phyloP scores from a whole-genome alignment of 53 echinoderm and acorn worm species.

The Antedon mediterranea region DNA sequence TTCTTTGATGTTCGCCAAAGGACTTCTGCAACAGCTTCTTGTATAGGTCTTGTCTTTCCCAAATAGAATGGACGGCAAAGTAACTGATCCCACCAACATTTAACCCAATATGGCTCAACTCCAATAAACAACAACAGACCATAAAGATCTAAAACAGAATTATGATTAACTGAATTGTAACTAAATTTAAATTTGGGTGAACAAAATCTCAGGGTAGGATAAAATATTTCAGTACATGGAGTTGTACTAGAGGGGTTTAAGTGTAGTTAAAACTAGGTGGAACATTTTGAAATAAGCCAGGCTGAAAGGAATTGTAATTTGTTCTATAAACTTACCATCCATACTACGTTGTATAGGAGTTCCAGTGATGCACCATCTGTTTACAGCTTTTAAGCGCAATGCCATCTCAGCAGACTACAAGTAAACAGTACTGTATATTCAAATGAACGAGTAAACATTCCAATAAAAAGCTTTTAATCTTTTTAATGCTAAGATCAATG shows the following conservation, averaged over 20 bases:
- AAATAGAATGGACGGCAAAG: constrained; percentile 57
- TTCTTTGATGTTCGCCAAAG: constrained; percentile 89
- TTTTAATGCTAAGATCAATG: no score
- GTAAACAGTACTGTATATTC: background rate
- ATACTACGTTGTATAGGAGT: constrained; percentile 84
- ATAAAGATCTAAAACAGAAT: constrained; percentile 84
- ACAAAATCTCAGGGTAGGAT: no score
- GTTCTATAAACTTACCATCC: constrained; percentile 40
- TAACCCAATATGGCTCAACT: constrained; percentile 84
- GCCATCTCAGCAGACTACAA: constrained; percentile 87
- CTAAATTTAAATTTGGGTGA: no score
- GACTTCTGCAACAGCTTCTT: constrained; percentile 44
- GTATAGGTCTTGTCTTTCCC: constrained; percentile 67
- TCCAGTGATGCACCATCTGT: constrained; percentile 98
- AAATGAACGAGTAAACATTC: no score
- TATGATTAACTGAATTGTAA: no score
- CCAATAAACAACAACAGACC: constrained; percentile 89
- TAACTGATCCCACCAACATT: constrained; percentile 70
- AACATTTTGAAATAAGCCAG: no score
- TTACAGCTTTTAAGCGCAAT: constrained; percentile 49
- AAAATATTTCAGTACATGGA: no score
- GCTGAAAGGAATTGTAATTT: no score
- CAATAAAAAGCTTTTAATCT: no score
- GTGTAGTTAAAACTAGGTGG: no score
- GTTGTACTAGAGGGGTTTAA: no score